phyloP scores from a whole-genome alignment of 1,140 invertebrate species.

The Archegozetes longisetosus region DNA sequence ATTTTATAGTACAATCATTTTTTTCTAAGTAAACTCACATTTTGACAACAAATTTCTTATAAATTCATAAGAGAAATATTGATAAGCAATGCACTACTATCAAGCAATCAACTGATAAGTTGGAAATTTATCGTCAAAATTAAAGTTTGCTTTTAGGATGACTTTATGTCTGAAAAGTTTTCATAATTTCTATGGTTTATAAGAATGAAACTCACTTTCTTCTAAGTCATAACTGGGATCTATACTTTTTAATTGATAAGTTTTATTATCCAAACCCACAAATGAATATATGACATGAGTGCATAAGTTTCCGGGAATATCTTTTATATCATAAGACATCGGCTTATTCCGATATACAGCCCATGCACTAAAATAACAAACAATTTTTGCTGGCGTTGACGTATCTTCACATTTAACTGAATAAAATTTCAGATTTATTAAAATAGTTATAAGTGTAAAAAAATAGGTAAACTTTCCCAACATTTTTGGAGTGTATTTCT shows the following conservation, averaged over 20 bases:
- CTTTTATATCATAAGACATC: conserved; percentile 60
- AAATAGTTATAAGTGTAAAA: not conserved
- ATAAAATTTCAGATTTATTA: not conserved
- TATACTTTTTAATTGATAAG: conserved; percentile 50
- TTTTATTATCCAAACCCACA: conserved; percentile 63
- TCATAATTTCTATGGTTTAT: too few species aligned
- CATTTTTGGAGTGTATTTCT: not conserved
- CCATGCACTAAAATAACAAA: conserved; percentile 38
- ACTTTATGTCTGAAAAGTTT: too few species aligned
- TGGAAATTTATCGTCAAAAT: too few species aligned
- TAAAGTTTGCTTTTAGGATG: too few species aligned
- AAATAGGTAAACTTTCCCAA: not conserved
- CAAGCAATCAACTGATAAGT: too few species aligned
- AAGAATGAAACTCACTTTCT: conserved; percentile 18
- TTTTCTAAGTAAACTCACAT: too few species aligned
- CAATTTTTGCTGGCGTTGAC: conserved; percentile 15
- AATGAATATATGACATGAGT: conserved; percentile 83
- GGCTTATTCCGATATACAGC: conserved; percentile 65
- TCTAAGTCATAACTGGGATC: conserved; percentile 43
- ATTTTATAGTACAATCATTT: too few species aligned
- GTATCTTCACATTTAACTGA: conserved; percentile 1
- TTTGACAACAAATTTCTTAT: too few species aligned
- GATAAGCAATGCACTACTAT: too few species aligned
- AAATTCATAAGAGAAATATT: too few species aligned
- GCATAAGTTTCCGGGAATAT: conserved; percentile 62